Evolutionary conservation across 1,140 invertebrate genomes (phyloP).

Genomic region (Drosophila quadrilineata): DNA sequence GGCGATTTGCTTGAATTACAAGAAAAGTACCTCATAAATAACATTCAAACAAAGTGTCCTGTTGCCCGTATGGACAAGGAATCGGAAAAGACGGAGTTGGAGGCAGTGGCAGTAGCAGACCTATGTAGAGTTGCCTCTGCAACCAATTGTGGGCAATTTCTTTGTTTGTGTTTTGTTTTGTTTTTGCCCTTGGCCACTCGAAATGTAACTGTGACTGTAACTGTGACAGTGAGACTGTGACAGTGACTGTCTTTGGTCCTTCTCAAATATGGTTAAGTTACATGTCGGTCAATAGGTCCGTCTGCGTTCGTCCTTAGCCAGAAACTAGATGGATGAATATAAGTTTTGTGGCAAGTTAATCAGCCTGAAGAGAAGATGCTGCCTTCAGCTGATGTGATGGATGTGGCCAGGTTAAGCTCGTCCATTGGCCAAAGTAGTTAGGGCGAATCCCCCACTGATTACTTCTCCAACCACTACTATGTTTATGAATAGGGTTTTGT

Average conservation of each 20-base stretch:
- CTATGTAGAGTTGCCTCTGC: constrained; percentile 7
- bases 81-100: not conserved
- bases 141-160: constrained; percentile 32
- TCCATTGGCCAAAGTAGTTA: too few relatives aligned
- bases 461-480: too few relatives aligned
- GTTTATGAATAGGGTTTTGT: too few relatives aligned
- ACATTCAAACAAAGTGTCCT: constrained; percentile 74
- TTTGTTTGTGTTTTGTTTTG: too few relatives aligned
- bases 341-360: constrained; percentile 43
- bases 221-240: not conserved
- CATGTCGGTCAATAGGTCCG: too few relatives aligned
- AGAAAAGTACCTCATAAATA: constrained; percentile 74
- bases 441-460: too few relatives aligned
- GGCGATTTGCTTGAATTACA: constrained; percentile 73
- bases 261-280: constrained; percentile 26
- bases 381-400: constrained; percentile 23
- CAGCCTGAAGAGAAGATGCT: constrained; percentile 30
- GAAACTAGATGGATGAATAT: constrained; percentile 44
- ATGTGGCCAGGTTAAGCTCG: constrained; percentile 30
- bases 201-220: not conserved
- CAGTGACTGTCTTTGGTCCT: not conserved
- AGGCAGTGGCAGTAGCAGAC: not conserved
- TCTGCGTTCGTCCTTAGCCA: too few relatives aligned
- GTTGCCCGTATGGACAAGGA: constrained; percentile 40
- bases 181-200: not conserved